A percentile compares a stretch with the other conserved stretches of the same genome.
phyloP scores from a whole-genome alignment of 2,113 vertebrate genomes.

The Lepus americanus region DNA sequence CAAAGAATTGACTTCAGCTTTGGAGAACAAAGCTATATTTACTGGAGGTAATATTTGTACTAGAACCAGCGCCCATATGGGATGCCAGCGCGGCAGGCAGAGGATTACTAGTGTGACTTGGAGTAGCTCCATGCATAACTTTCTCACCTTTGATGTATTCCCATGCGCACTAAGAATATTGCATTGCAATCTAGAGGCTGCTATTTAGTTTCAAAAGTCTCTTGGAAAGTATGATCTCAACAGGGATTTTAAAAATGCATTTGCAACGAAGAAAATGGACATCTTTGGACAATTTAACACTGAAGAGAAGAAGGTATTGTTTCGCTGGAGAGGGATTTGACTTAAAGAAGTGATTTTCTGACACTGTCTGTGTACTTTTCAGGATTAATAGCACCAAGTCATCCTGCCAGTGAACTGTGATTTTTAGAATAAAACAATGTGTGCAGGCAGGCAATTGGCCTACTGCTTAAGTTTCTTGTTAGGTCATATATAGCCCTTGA shows the following conservation, averaged over 20 bases:
- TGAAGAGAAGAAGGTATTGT: neutral
- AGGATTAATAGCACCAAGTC: neutral
- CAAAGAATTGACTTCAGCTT: neutral
- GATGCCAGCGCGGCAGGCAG: too few species aligned
- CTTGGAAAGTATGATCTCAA: neutral
- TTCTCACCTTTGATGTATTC: slow-evolving; percentile 37
- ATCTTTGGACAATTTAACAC: neutral
- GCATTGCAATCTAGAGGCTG: neutral
- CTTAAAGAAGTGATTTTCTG: neutral
- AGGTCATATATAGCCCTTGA: too few species aligned
- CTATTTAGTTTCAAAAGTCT: slow-evolving; percentile 12
- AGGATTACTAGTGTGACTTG: neutral
- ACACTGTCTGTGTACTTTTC: neutral
- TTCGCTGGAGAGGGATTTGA: neutral
- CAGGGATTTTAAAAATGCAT: neutral
- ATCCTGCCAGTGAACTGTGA: neutral
- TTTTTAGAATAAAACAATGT: too few species aligned
- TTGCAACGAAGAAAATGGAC: neutral
- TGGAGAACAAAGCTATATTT: slow-evolving; percentile 22
- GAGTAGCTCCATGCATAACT: neutral
- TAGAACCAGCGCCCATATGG: too few species aligned
- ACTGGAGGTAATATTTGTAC: neutral
- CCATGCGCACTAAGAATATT: neutral
- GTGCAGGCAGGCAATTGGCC: too few species aligned
- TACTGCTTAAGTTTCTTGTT: too few species aligned